Conservation (phyloP, 2,888 invertebrate genomes). For the Drosophila nigricruria region DNA sequence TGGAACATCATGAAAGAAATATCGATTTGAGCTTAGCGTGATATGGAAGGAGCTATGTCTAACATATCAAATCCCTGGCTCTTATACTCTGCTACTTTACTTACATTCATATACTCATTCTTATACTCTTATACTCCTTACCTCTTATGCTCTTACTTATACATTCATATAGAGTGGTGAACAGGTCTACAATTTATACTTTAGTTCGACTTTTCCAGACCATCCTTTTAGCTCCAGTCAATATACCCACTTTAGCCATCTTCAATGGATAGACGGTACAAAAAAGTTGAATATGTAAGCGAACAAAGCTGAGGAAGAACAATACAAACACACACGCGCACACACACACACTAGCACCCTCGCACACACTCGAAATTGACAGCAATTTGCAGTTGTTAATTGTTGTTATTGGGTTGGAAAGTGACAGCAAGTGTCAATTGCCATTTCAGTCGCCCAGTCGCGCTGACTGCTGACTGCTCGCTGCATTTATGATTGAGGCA, state of each 20-base stretch:
- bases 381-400: slow-evolving; percentile 61
- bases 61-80: no score
- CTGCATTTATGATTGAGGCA: slow-evolving; percentile 21
- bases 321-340: slow-evolving; percentile 19
- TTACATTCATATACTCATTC: not conserved
- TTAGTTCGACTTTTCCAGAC: no score
- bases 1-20: not conserved
- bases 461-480: slow-evolving; percentile 4
- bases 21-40: not conserved
- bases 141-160: not conserved
- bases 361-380: slow-evolving; percentile 56
- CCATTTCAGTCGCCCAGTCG: slow-evolving; percentile 20
- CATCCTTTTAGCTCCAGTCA: no score
- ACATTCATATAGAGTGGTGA: no score
- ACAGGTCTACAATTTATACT: no score
- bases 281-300: slow-evolving; percentile 10
- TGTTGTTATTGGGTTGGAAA: slow-evolving; percentile 43
- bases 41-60: not conserved
- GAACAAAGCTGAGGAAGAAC: slow-evolving; percentile 30
- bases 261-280: no score
- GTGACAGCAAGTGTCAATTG: slow-evolving; percentile 39
- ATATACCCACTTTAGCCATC: not conserved
- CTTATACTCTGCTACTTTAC: not conserved
- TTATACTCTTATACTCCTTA: not conserved
- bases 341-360: slow-evolving; percentile 9